A percentile compares a stretch with the other conserved stretches of the same genome.
These are phyloP conservation scores for Camponotus pennsylvanicus DNA, from an alignment of 1,140 invertebrate species.

Conservation along the genomic window DNA sequence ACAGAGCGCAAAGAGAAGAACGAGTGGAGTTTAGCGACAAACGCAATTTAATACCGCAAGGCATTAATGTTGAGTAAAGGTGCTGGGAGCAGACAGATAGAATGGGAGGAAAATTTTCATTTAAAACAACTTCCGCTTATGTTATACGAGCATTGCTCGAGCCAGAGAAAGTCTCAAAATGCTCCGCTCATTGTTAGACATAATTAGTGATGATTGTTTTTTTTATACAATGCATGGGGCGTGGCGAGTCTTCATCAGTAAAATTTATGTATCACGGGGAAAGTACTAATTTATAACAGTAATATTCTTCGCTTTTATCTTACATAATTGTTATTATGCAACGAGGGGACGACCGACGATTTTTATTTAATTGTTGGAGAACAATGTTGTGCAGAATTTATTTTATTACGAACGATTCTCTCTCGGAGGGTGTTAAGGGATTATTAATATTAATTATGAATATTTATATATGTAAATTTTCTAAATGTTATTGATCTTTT, in stretches of 20 bases:
- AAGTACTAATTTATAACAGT: background rate
- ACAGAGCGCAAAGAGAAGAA: too few species aligned
- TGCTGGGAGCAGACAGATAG: background rate
- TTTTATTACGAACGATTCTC: too few species aligned
- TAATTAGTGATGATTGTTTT: background rate
- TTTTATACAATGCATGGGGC: background rate
- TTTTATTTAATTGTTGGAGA: background rate
- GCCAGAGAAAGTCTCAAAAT: background rate
- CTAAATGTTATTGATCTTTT: too few species aligned
- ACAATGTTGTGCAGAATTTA: too few species aligned
- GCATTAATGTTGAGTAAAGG: constrained; percentile 45
- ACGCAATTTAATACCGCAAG: constrained; percentile 10
- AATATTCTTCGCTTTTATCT: background rate
- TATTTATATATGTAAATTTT: too few species aligned
- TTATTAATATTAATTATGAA: too few species aligned
- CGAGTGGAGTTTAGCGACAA: background rate
- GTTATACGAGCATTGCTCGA: too few species aligned
- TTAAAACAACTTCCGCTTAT: constrained; percentile 9
- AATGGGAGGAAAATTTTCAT: constrained; percentile 31
- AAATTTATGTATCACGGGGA: background rate
- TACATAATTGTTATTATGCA: background rate
- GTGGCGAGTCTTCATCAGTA: background rate
- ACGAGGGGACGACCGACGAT: background rate
- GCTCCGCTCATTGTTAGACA: background rate
- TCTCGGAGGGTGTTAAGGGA: background rate